These are phyloP conservation scores for Cephus nigrinus DNA, from an alignment of 2,888 invertebrate genomes.

Conservation along the genomic window DNA sequence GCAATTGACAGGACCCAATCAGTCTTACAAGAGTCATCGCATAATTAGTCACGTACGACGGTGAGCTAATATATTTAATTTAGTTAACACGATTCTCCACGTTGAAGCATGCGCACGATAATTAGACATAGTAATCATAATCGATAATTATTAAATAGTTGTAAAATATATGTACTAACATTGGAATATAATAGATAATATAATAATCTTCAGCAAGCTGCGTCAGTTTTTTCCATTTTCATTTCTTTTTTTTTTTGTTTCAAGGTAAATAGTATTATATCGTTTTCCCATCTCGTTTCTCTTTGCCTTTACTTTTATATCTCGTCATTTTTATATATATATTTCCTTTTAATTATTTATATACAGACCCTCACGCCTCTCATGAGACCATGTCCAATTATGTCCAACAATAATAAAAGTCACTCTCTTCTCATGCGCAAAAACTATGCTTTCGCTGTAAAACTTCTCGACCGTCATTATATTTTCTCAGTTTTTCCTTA, in stretches of 20 bases:
- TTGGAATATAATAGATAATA: conserved; percentile 26
- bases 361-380: conserved; percentile 29
- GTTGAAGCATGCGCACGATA: conserved; percentile 9
- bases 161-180: conserved; percentile 29
- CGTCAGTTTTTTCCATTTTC: conserved; percentile 5
- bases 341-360: conserved; percentile 32
- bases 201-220: conserved; percentile 25
- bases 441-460: background rate
- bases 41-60: conserved; percentile 7
- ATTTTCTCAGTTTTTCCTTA: background rate
- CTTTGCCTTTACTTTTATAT: background rate
- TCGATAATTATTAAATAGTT: conserved; percentile 16
- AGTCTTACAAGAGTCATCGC: conserved; percentile 27
- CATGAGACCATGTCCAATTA: conserved; percentile 6
- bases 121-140: background rate
- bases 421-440: background rate
- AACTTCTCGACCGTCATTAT: background rate
- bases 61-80: conserved; percentile 16
- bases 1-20: conserved; percentile 32
- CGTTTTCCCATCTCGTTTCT: background rate
- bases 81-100: conserved; percentile 13
- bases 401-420: conserved; percentile 12
- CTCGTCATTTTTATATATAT: conserved; percentile 14
- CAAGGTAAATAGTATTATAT: background rate
- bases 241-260: background rate